Evolutionary conservation across 30 jellyfish, hydroid and myxozoan genomes (phyloP).

Genomic region (Cassiopea xamachana): DNA sequence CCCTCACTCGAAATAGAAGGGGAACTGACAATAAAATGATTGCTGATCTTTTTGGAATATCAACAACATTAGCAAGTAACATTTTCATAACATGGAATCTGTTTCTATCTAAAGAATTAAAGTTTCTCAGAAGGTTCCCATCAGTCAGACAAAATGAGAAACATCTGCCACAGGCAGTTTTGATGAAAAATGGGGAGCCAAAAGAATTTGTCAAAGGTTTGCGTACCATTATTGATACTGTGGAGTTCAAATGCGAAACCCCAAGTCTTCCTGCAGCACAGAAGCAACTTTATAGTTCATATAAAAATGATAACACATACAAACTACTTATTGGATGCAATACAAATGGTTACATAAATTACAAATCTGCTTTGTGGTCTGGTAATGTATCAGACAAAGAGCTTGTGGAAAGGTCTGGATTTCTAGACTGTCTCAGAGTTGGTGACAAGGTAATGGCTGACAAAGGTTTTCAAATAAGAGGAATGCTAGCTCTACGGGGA

Average conservation of each 20-base stretch:
- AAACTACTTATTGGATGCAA: conserved; percentile 22
- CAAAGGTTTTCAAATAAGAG: conserved; percentile 46
- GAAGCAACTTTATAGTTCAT: background rate
- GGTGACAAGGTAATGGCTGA: conserved; percentile 57
- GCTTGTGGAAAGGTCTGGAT: conserved; percentile 31
- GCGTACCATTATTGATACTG: background rate
- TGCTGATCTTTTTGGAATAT: conserved; percentile 38
- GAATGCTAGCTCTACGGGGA: conserved; percentile 34
- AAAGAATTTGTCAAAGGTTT: background rate
- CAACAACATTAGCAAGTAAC: conserved; percentile 21
- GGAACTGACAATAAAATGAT: conserved; percentile 38
- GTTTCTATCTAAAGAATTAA: background rate
- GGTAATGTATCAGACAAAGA: conserved; percentile 28
- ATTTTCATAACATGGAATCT: conserved; percentile 27
- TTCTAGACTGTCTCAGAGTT: conserved; percentile 26
- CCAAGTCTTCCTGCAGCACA: background rate
- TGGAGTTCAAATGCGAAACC: background rate
- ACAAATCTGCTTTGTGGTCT: conserved; percentile 35
- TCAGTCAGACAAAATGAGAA: background rate
- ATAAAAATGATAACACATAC: background rate
- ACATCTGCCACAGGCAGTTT: background rate
- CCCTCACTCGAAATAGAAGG: conserved; percentile 18
- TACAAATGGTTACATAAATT: conserved; percentile 36
- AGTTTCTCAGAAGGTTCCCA: background rate
- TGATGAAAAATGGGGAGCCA: background rate